These are phyloP conservation scores for Bombyx mandarina DNA, from an alignment of 1,140 invertebrate species.

Conservation along the genomic window DNA sequence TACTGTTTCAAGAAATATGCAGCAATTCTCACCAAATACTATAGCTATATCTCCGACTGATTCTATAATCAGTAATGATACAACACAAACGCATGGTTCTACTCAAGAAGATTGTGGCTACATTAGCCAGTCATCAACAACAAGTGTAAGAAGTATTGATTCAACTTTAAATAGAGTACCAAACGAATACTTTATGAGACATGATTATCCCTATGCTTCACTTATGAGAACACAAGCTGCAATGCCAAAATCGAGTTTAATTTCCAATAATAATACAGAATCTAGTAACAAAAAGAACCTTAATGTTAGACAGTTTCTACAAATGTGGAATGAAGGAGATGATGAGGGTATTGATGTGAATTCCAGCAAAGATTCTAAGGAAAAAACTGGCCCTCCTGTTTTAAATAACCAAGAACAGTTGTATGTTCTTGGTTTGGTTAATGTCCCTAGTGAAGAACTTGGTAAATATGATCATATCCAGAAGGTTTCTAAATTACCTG, in stretches of 20 bases:
- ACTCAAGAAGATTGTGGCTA: slow-evolving; percentile 66
- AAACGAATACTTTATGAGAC: slow-evolving; percentile 42
- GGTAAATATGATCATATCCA: slow-evolving; percentile 67
- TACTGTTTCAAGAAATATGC: slow-evolving; percentile 37
- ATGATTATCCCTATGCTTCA: slow-evolving; percentile 26
- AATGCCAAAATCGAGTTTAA: slow-evolving; percentile 18
- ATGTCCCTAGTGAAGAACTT: slow-evolving; percentile 61
- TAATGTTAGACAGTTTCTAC: slow-evolving; percentile 62
- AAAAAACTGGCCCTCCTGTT: slow-evolving; percentile 21
- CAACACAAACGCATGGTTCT: slow-evolving; percentile 34
- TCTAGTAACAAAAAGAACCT: slow-evolving; percentile 50
- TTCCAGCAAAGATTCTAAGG: slow-evolving; percentile 28
- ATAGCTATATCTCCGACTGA: slow-evolving; percentile 61
- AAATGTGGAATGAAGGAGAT: slow-evolving; percentile 70
- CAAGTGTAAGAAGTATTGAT: slow-evolving; percentile 61
- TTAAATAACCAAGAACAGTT: slow-evolving; percentile 54
- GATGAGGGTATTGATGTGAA: slow-evolving; percentile 45
- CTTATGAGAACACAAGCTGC: slow-evolving; percentile 23
- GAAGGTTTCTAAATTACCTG: slow-evolving; percentile 66
- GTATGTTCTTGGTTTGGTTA: slow-evolving; percentile 62
- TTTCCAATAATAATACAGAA: slow-evolving; percentile 19
- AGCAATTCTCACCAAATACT: slow-evolving; percentile 58
- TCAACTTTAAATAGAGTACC: slow-evolving; percentile 31
- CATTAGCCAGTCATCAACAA: slow-evolving; percentile 61
- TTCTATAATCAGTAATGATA: slow-evolving; percentile 59